Percentiles rank a stretch among this genome's conserved stretches.
Evolutionary conservation across 1,140 invertebrate species (phyloP).

Genomic region (Bombus vancouverensis): DNA sequence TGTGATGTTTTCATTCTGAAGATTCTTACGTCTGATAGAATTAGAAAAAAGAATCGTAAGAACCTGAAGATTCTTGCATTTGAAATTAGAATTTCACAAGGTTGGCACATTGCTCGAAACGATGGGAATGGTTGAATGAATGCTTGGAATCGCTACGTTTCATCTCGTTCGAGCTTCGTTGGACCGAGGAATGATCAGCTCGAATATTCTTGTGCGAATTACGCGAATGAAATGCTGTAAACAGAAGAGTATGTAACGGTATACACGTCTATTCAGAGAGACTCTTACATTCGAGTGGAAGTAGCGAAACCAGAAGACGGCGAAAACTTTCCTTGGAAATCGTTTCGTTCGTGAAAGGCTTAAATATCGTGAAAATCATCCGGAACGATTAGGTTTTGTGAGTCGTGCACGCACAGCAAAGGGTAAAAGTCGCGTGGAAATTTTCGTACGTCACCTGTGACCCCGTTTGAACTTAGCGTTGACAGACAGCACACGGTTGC

Average conservation of each 20-base stretch:
- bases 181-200: neutral
- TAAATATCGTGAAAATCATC: neutral
- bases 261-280: neutral
- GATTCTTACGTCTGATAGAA: slow-evolving; percentile 4
- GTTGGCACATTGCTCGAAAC: neutral
- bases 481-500: slow-evolving; percentile 35
- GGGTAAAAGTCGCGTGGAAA: neutral
- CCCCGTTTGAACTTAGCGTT: slow-evolving; percentile 58
- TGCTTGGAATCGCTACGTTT: neutral
- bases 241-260: neutral
- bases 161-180: neutral
- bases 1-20: neutral
- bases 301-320: neutral
- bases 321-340: neutral
- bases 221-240: neutral
- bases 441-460: slow-evolving; percentile 22
- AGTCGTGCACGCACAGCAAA: neutral
- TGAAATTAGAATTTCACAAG: neutral
- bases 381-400: neutral
- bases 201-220: neutral
- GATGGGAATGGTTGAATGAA: slow-evolving; percentile 1
- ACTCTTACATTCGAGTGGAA: neutral
- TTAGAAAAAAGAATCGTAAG: neutral
- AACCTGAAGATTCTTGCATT: slow-evolving; percentile 3
- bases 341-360: neutral